Base-by-base conservation (phyloP, 2,113 vertebrate genomes). In the Engraulis encrasicolus region DNA sequence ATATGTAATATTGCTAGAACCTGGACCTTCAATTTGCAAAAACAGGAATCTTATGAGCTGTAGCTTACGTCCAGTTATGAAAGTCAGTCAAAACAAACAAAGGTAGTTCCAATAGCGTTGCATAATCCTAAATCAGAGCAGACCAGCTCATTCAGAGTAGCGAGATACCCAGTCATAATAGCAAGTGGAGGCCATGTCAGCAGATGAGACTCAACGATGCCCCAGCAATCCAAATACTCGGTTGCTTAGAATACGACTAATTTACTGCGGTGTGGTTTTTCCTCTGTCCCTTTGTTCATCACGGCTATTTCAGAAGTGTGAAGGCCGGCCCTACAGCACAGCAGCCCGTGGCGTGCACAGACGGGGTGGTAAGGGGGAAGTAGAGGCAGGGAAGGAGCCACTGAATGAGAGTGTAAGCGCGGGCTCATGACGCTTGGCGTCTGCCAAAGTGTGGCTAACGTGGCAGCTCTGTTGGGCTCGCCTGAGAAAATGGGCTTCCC, bases 361-460 rank as follows among this genome's bases (percentile, higher is more conserved):
- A 11, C 23, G 23, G 14, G n/a, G 31, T 31, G 58, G 58, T 1
- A 11, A 19, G 81, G n/a, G 80, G 45, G 19, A 77, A 66, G 1
- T 61, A 27, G 50, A 3, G 50, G 18, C n/a, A 66, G 37, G 37
- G 74, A 71, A 23, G 4, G 20, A 9, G 20, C 23, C n/a, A 12
- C 14, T 12, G 37, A 78, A 31, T 20, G 71, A 74, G 81, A 0
- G 2, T 40, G 80, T 81, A 2, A 38, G 80, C n/a, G 23, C 1
- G n/a, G 58, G 58, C 58, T 66, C 7, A 66, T 66, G 23, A 66
- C 31, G 58, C n/a, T 27, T 61, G 66, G 50, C 80, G 45, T 81
- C 50, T 50, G 85, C 71, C 83, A 80, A 84, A 85, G 77, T 86
- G 83, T 85, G 83, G 81, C 83, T 50, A 17, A 50, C n/a, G 20